phyloP scores from a whole-genome alignment of 2,888 invertebrate genomes.

The Nephrotoma appendiculata region DNA sequence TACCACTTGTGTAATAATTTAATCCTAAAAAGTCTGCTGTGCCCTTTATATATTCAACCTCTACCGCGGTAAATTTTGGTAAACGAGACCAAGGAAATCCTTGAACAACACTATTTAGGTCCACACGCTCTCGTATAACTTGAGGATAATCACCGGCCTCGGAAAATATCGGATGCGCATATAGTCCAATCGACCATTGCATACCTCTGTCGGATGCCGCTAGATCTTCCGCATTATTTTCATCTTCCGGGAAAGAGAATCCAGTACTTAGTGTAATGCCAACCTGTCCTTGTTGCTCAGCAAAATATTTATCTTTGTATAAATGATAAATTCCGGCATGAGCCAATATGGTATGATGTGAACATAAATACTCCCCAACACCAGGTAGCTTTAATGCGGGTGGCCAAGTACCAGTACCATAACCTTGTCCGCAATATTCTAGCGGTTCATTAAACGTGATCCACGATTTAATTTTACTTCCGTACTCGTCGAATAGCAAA shows the following conservation, averaged over 20 bases:
- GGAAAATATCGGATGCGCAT: conserved; percentile 24
- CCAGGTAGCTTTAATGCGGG: conserved; percentile 28
- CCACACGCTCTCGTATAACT: conserved; percentile 21
- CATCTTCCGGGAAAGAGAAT: conserved; percentile 17
- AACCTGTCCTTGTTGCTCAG: conserved; percentile 18
- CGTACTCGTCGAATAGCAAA: conserved; percentile 31
- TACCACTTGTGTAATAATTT: conserved; percentile 22
- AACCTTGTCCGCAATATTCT: conserved; percentile 32
- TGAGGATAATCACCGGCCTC: conserved; percentile 23
- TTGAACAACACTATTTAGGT: conserved; percentile 21
- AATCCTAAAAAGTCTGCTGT: conserved; percentile 23
- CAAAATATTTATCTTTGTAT: conserved; percentile 23
- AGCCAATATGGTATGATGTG: conserved; percentile 35
- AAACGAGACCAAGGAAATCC: conserved; percentile 22
- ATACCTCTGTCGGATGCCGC: background rate
- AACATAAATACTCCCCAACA: conserved; percentile 36
- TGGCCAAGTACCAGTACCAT: conserved; percentile 28
- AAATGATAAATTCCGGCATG: conserved; percentile 32
- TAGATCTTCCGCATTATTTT: conserved; percentile 11
- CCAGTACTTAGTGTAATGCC: conserved; percentile 20
- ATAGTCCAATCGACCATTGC: conserved; percentile 23
- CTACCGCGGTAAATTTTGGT: conserved; percentile 7
- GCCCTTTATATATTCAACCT: conserved; percentile 9
- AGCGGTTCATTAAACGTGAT: conserved; percentile 44
- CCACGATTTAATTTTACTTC: conserved; percentile 39